A percentile compares a stretch with the other conserved stretches of the same genome.
phyloP scores from a whole-genome alignment of 1,140 invertebrate genomes.

The Phortica variegata region DNA sequence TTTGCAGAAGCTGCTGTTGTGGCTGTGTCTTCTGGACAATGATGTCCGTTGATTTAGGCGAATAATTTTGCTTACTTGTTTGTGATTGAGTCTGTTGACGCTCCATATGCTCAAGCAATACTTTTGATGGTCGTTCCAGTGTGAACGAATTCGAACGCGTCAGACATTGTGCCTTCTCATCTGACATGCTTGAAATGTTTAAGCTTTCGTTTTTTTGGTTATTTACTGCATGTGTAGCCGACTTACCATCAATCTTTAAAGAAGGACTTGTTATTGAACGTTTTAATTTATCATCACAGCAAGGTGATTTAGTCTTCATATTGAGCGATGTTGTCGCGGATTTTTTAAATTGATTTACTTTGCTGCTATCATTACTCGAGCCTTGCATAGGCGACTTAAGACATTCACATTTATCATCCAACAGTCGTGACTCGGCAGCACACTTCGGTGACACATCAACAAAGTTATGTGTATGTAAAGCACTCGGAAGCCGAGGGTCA shows the following conservation, averaged over 20 bases:
- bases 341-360: background rate
- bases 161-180: no score
- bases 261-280: slow-evolving; percentile 35
- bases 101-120: slow-evolving; percentile 61
- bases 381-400: no score
- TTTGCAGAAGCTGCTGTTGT: background rate
- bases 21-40: background rate
- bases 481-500: background rate
- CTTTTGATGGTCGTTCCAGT: slow-evolving; percentile 64
- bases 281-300: no score
- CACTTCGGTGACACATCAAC: no score
- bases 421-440: no score
- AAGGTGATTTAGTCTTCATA: background rate
- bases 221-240: background rate
- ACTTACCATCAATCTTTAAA: slow-evolving; percentile 10
- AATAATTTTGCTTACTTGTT: background rate
- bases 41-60: background rate
- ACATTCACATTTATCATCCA: no score
- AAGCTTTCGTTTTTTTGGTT: background rate
- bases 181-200: slow-evolving; percentile 58
- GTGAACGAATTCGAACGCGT: slow-evolving; percentile 64
- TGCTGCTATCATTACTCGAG: background rate
- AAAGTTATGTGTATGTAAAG: no score
- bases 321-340: background rate
- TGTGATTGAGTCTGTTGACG: slow-evolving; percentile 8